Evolutionary conservation across 2,797 vertebrate genomes (phyloP).

Genomic region (Peromyscus eremicus): DNA sequence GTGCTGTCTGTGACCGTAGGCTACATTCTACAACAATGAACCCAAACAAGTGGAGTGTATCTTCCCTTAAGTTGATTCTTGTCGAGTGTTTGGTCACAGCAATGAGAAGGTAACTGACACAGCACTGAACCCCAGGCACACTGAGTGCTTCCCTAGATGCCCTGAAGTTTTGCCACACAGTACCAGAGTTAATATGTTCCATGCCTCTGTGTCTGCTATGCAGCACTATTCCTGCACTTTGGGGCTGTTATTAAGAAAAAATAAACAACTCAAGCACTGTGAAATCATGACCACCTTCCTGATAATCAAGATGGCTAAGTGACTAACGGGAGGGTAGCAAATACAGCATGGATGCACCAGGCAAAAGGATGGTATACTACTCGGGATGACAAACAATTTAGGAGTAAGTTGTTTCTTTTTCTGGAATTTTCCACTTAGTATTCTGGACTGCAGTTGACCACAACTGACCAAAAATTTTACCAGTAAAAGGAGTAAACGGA

Average conservation of each 20-base stretch:
- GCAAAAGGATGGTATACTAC: neutral
- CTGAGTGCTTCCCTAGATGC: neutral
- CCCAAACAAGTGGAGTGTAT: neutral
- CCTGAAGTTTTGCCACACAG: neutral
- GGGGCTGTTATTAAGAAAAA: neutral
- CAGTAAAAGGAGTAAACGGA: neutral
- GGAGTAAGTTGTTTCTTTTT: neutral
- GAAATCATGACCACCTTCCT: neutral
- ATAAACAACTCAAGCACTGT: neutral
- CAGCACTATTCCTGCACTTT: neutral
- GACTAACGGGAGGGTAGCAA: neutral
- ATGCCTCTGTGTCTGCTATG: neutral
- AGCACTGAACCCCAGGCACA: neutral
- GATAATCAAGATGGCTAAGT: neutral
- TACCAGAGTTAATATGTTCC: neutral
- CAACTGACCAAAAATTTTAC: neutral
- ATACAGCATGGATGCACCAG: neutral
- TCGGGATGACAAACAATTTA: neutral
- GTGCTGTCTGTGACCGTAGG: neutral
- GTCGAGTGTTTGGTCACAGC: neutral
- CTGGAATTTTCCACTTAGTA: neutral
- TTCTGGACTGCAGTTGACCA: neutral
- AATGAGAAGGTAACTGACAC: neutral
- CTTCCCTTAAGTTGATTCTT: neutral
- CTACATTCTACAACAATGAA: neutral